A percentile compares a stretch with the other conserved stretches of the same genome.
These are phyloP conservation scores for Linnaemya vulpina DNA, from an alignment of 2,888 invertebrate genomes.

Conservation along the genomic window DNA sequence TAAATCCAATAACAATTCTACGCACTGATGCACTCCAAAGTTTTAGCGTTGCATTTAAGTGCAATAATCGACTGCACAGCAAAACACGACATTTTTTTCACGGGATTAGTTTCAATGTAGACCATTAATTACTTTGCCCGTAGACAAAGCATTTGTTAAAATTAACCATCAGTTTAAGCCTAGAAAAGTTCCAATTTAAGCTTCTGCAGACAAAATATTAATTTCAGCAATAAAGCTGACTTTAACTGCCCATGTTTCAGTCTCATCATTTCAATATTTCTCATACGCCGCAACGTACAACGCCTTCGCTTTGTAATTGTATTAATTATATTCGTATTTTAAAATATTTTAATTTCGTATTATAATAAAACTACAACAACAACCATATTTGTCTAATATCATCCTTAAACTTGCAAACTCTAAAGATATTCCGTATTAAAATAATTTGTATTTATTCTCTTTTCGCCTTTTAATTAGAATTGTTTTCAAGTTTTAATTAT, in stretches of 20 bases:
- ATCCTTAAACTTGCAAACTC: too few relatives aligned
- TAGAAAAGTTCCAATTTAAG: too few relatives aligned
- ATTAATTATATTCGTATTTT: background rate
- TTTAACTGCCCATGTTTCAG: background rate
- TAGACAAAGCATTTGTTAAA: too few relatives aligned
- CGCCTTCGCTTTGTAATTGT: background rate
- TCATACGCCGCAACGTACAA: conserved; percentile 49
- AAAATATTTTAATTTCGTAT: conserved; percentile 10
- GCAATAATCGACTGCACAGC: too few relatives aligned
- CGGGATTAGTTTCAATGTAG: too few relatives aligned
- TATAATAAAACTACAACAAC: background rate
- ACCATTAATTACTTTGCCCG: too few relatives aligned
- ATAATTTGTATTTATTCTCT: conserved; percentile 15
- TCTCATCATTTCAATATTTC: conserved; percentile 35
- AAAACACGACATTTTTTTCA: too few relatives aligned
- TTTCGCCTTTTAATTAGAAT: conserved; percentile 22
- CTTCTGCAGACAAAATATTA: too few relatives aligned
- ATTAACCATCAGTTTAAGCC: too few relatives aligned
- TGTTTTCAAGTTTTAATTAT: conserved; percentile 39
- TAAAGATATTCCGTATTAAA: background rate
- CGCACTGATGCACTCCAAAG: conserved; percentile 1
- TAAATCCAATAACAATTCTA: conserved; percentile 25
- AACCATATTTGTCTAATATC: background rate
- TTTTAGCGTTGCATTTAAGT: too few relatives aligned
- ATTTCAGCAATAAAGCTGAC: too few relatives aligned